Evolutionary conservation across 2,888 invertebrate genomes (phyloP).

Genomic region (Coelinius sp.): DNA sequence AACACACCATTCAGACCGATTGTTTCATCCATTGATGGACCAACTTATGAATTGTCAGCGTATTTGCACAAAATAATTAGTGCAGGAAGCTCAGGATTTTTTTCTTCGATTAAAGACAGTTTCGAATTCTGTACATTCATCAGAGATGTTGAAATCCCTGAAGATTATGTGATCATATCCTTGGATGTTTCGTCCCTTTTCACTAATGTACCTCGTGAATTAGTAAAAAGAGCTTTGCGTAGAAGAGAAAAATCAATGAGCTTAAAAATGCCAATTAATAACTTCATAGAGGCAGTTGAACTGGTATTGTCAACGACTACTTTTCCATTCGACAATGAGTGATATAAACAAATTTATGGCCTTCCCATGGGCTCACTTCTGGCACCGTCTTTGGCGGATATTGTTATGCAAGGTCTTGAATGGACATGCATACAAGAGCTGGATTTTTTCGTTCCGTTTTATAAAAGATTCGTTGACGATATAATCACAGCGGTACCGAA

Average conservation of each 20-base stretch:
- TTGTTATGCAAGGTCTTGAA: slow-evolving; percentile 25
- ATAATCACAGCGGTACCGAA: slow-evolving; percentile 19
- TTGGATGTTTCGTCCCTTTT: background rate
- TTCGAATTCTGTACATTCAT: background rate
- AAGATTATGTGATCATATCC: background rate
- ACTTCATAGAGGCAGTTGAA: background rate
- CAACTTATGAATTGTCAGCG: too few species aligned
- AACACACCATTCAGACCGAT: background rate
- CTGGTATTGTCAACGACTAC: background rate
- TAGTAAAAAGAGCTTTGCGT: background rate
- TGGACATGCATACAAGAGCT: background rate
- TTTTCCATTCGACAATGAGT: background rate
- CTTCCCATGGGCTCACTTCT: slow-evolving; percentile 42
- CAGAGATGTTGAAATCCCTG: background rate
- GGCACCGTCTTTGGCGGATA: background rate
- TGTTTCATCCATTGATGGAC: background rate
- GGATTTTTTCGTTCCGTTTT: background rate
- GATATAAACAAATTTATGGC: slow-evolving; percentile 23
- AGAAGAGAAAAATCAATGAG: background rate
- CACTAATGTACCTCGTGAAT: background rate
- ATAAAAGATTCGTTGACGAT: slow-evolving; percentile 35
- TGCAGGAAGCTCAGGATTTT: too few species aligned
- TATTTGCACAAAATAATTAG: background rate
- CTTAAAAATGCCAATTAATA: background rate
- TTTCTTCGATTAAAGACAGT: too few species aligned